Base-by-base conservation (phyloP, 2,888 invertebrate genomes). In the Esperia sulphurella region DNA sequence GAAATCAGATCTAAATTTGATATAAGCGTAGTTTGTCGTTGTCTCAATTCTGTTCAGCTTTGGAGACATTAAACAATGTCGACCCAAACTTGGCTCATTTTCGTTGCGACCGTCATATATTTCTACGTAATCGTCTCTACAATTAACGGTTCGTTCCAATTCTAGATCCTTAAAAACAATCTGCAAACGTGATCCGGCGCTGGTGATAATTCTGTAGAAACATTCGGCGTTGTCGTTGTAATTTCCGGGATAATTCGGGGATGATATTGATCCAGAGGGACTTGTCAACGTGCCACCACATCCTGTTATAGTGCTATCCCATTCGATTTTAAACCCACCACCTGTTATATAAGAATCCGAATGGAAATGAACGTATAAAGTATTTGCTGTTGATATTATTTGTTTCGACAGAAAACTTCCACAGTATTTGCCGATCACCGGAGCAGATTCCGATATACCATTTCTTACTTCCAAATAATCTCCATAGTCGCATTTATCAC, bases 161-260 rank as follows among this genome's bases (percentile, higher is more conserved):
- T 95, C 93, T 46, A 98, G 71, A 70, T 96, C 96, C 7, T 91
- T 82, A 64, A 97, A 92, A 4, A 87, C 73, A 0, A 96, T 68
- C 51, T 90, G 88, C 42, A 97, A 88, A 10, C 83, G 74, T 14
- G 95, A 95, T 2, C 97, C 97, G 28, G 90, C 84, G 53, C 93
- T 93, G 0, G 94, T 92, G 1, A 91, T 88, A 54, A 98, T 94
- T 61, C 90, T 93, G 94, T 97, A 98, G 54, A 92, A 91, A 73
- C 98, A 98, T 71, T 95, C 93, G 0, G 94, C 91, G 57, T 92
- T 91, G 46, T 92, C 91, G 35, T 90, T 82, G 72, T 97, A 97
- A 0, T 91, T 79, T 57, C 92, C 90, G 0, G 98, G 98, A 83
- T 97, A 98, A 70, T 95, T 94, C 0, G 98, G 97, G 0, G 97